Percentiles rank a stretch among this genome's conserved stretches.
Evolutionary conservation across 2,797 vertebrate species (phyloP).

Genomic region (Mionectes olivaceus): DNA sequence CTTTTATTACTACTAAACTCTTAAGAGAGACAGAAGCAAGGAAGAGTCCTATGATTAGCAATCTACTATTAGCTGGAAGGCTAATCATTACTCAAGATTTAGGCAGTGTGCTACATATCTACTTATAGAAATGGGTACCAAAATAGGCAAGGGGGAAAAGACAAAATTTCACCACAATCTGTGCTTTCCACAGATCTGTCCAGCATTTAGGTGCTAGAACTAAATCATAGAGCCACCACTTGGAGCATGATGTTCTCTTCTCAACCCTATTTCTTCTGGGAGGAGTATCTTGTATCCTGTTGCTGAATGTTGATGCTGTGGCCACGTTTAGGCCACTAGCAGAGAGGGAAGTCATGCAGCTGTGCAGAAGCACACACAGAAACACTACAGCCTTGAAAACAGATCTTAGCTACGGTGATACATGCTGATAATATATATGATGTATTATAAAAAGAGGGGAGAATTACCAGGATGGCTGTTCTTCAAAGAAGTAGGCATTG

Average conservation of each 20-base stretch:
- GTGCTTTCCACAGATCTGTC: neutral
- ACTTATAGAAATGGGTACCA: neutral
- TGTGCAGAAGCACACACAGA: neutral
- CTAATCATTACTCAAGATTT: neutral
- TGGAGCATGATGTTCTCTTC: neutral
- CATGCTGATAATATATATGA: neutral
- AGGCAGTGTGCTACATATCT: neutral
- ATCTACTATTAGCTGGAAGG: neutral
- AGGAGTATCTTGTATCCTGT: neutral
- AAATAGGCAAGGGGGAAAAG: neutral
- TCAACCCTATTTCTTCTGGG: neutral
- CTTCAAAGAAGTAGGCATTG: neutral
- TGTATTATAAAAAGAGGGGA: neutral
- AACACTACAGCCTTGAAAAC: neutral
- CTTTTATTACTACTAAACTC: neutral
- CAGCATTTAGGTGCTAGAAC: neutral
- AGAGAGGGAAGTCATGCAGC: neutral
- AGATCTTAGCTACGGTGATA: neutral
- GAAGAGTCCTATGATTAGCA: neutral
- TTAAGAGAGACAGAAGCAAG: neutral
- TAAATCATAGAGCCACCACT: neutral
- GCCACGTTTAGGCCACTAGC: neutral
- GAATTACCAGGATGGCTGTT: neutral
- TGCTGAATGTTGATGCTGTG: neutral
- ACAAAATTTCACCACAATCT: neutral